A percentile compares a stretch with the other conserved stretches of the same genome.
phyloP scores from a whole-genome alignment of 2,797 vertebrate species.

The Chlorospingus semifuscus region DNA sequence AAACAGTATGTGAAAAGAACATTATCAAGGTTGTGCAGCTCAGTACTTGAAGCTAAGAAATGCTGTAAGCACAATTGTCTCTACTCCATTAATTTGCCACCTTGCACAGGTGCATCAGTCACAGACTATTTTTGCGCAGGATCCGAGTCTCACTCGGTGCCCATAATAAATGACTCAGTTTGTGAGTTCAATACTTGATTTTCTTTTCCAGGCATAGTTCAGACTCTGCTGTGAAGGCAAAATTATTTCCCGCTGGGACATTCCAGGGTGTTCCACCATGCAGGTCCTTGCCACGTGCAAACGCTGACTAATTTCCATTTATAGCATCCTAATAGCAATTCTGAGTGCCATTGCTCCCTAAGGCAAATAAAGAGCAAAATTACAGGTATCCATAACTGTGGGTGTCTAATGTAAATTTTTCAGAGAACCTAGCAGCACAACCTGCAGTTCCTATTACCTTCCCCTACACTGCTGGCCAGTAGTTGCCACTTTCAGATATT shows the following conservation, averaged over 20 bases:
- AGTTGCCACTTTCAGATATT: background rate
- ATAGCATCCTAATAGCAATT: background rate
- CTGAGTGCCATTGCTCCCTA: background rate
- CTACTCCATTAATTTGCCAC: conserved; percentile 52
- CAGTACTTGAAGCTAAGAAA: conserved; percentile 46
- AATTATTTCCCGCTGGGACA: background rate
- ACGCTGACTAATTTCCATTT: background rate
- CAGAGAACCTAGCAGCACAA: background rate
- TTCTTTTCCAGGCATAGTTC: conserved; percentile 1
- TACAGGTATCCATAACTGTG: background rate
- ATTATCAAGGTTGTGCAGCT: conserved; percentile 61
- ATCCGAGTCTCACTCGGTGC: background rate
- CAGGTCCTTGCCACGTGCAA: background rate
- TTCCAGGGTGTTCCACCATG: background rate
- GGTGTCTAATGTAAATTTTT: background rate
- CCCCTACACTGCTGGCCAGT: background rate
- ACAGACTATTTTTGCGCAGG: conserved; percentile 30
- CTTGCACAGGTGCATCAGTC: conserved; percentile 50
- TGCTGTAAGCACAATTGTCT: conserved; percentile 38
- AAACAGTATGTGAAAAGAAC: conserved; percentile 50
- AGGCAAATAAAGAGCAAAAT: background rate
- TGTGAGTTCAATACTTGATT: conserved; percentile 23
- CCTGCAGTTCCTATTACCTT: background rate
- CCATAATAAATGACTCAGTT: conserved; percentile 31
- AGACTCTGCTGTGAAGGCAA: conserved; percentile 1